Evolutionary conservation across 1,140 invertebrate species (phyloP), one percentile per base, ranked within the genome.

Genomic region (Dreissena rostriformis): DNA sequence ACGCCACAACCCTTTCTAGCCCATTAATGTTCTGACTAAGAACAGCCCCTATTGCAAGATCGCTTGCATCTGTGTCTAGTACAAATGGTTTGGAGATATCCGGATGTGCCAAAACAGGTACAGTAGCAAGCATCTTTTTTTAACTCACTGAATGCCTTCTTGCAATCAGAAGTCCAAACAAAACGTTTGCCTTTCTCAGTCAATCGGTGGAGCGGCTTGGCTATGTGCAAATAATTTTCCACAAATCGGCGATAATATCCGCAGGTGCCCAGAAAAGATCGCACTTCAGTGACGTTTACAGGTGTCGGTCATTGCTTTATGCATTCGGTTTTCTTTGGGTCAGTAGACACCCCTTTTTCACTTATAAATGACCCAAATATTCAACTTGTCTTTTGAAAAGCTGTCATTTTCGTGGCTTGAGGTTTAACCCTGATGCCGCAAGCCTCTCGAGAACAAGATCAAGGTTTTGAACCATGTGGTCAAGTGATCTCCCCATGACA

Each of bases 61-160:
- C 87, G 29, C 91, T 92, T 29, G 93, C 93, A 86, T 94, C 94
- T 0, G 91, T 92, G 52, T 92, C 90, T 0, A 94, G 81, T 1
- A 90, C 91, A 51, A 92, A 92, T 0, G 83, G 86, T 84, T 91
- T 80, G 5, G 39, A 67, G 63, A 89, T 87, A 82, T 92, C 84
- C 22, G 91, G 90, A 72, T 87, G 86, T 52, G 26, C 53, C 63
- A 92, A 72, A 29, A 89, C 73, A 10, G 91, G 87, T 28, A 81
- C 15, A 0, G 12, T 74, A 52, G 52, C 82, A 51, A 92, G 51
- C 29, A 53, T 51, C n/a, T 29, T 83, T 53, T 85, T 93, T 93
- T 28, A 87, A 29, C 0, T 26, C 7, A 17, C 22, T 0, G 61
- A 84, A 72, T 12, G 66, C 66, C 15, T 65, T n/a, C 26, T 78